Conservation (phyloP, 2,113 vertebrate genomes). For the Strigops habroptila region DNA sequence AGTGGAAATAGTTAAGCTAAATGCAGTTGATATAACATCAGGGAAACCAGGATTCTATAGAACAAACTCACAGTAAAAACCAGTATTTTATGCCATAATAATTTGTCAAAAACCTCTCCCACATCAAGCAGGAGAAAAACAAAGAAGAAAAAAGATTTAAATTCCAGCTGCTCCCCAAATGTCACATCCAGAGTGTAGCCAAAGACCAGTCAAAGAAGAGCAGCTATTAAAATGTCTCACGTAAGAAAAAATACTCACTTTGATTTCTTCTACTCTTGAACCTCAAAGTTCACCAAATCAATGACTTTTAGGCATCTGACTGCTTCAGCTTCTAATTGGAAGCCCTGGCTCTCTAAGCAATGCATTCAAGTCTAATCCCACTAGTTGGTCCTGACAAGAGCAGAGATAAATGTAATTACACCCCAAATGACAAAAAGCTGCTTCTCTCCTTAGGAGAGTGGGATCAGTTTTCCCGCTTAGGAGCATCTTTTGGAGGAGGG, state of each 20-base stretch:
- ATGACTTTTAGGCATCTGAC: background rate
- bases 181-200: background rate
- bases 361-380: background rate
- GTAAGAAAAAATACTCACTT: background rate
- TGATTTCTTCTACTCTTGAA: background rate
- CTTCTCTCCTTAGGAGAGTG: background rate
- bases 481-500: background rate
- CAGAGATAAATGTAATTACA: background rate
- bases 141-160: background rate
- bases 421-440: background rate
- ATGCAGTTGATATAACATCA: background rate
- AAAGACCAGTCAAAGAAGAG: background rate
- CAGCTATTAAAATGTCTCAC: background rate
- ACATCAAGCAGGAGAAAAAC: background rate
- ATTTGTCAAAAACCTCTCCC: background rate
- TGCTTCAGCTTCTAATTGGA: background rate
- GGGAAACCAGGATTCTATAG: background rate
- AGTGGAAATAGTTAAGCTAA: background rate
- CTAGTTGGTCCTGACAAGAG: background rate
- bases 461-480: background rate
- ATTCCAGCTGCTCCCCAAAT: background rate
- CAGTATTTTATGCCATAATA: background rate
- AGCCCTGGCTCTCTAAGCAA: background rate
- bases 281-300: background rate
- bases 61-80: background rate